phyloP scores from a whole-genome alignment of 2,888 invertebrate species.

The Drosophila affinis region DNA sequence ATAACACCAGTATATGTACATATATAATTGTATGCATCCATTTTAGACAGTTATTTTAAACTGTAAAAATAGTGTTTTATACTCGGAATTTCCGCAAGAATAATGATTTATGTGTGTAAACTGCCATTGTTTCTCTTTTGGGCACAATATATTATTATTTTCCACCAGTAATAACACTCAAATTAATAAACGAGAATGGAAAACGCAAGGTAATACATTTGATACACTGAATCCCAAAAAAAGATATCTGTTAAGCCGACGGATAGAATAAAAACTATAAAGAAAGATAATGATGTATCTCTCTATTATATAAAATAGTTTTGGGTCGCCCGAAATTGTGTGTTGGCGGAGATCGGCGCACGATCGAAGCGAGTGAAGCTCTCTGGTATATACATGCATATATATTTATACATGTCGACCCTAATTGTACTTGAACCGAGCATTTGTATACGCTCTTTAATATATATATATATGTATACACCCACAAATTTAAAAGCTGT shows the following conservation, averaged over 20 bases:
- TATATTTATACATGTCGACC: slow-evolving; percentile 34
- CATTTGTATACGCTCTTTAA: slow-evolving; percentile 57
- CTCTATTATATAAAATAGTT: too few species aligned
- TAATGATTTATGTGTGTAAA: slow-evolving; percentile 31
- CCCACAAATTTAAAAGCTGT: slow-evolving; percentile 48
- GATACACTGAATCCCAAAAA: slow-evolving; percentile 9
- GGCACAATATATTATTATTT: slow-evolving; percentile 16
- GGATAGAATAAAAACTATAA: slow-evolving; percentile 12
- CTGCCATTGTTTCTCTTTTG: slow-evolving; percentile 23
- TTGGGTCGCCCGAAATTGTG: too few species aligned
- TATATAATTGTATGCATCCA: slow-evolving; percentile 31
- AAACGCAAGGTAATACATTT: not conserved
- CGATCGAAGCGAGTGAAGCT: too few species aligned
- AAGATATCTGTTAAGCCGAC: slow-evolving; percentile 19
- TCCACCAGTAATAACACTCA: not conserved
- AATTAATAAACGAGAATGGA: slow-evolving; percentile 12
- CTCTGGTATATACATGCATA: too few species aligned
- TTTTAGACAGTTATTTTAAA: slow-evolving; percentile 35
- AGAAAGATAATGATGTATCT: slow-evolving; percentile 33
- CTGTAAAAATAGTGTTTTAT: slow-evolving; percentile 15
- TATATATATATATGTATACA: slow-evolving; percentile 48
- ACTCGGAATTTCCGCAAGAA: slow-evolving; percentile 7
- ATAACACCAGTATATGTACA: slow-evolving; percentile 15
- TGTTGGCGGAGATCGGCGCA: too few species aligned
- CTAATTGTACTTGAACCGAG: slow-evolving; percentile 47